Percentiles rank a stretch among this genome's conserved stretches.
These are phyloP conservation scores for Macrophya annulata DNA, from an alignment of 2,888 invertebrate genomes.

Conservation along the genomic window DNA sequence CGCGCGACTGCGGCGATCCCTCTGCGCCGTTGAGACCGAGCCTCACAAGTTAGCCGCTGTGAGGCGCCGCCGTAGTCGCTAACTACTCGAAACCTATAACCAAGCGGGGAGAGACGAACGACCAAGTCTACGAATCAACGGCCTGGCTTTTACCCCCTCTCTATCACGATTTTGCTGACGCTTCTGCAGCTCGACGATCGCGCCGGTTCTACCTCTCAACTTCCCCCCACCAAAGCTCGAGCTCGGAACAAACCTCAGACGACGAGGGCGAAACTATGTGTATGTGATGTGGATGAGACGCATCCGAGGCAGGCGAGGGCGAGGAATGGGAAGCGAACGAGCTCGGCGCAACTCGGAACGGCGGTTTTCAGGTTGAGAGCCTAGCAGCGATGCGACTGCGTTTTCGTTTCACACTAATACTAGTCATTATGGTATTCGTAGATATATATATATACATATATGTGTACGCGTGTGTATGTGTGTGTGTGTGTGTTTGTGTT, in stretches of 20 bases:
- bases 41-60: constrained; percentile 64
- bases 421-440: background rate
- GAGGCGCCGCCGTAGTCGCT: constrained; percentile 67
- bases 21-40: constrained; percentile 69
- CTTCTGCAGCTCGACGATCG: constrained; percentile 11
- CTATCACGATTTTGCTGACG: background rate
- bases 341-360: background rate
- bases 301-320: constrained; percentile 6
- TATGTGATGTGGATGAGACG: constrained; percentile 27
- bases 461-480: background rate
- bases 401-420: constrained; percentile 24
- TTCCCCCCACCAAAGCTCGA: background rate
- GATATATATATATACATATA: background rate
- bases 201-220: constrained; percentile 19
- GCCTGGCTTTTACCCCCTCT: constrained; percentile 30
- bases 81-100: constrained; percentile 53
- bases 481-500: background rate
- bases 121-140: constrained; percentile 47
- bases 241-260: background rate
- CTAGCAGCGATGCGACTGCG: constrained; percentile 19
- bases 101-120: constrained; percentile 21
- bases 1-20: constrained; percentile 75
- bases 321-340: constrained; percentile 12
- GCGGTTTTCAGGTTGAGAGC: constrained; percentile 21
- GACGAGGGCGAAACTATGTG: constrained; percentile 20